Base-by-base conservation (phyloP, 2,888 invertebrate genomes). In the Harpalus rufipes region DNA sequence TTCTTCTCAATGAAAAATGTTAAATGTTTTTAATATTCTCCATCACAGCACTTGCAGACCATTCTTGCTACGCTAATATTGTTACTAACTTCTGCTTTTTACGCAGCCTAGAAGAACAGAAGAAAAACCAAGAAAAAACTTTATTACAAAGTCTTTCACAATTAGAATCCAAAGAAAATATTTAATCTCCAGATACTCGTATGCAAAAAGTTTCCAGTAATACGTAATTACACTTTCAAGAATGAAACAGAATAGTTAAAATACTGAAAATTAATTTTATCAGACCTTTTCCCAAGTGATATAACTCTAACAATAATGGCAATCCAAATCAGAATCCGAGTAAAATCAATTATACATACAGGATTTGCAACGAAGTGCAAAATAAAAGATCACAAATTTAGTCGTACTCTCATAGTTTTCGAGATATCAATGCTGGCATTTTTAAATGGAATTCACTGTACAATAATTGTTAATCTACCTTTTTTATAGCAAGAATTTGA, bases 1-100 rank as follows among this genome's bases (percentile, higher is more conserved):
- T 51, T 74, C 44, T 74, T 44, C 65, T 74, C 44, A 74, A 74
- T 74, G 51, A 74, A 74, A 74, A 74, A 74, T 74, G 72, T 74
- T 41, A 74, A 74, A 16, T 74, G 44, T 74, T 74, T 74, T 74
- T 74, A 74, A 74, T 74, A 74, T 74, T 41, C 18, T 16, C 68
- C 44, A 7, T 41, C 41, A 7, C 44, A 44, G 16, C 51, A 39
- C 16, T 74, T 74, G 14, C 16, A 18, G 44, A 72, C 65, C 7
- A 0, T 65, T 32, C 4, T 32, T 74, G 51, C 74, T 41, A 8
- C 18, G 74, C 18, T 74, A 74, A 74, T 44, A 44, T 74, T 74
- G 74, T 74, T 74, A 44, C 74, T 74, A 74, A 44, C 74, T 74
- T 74, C 41, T 18, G 16, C 74, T 74, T 44, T 72, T 39, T 39